phyloP scores from a whole-genome alignment of 2,888 invertebrate genomes.

The Philereme vetulata region DNA sequence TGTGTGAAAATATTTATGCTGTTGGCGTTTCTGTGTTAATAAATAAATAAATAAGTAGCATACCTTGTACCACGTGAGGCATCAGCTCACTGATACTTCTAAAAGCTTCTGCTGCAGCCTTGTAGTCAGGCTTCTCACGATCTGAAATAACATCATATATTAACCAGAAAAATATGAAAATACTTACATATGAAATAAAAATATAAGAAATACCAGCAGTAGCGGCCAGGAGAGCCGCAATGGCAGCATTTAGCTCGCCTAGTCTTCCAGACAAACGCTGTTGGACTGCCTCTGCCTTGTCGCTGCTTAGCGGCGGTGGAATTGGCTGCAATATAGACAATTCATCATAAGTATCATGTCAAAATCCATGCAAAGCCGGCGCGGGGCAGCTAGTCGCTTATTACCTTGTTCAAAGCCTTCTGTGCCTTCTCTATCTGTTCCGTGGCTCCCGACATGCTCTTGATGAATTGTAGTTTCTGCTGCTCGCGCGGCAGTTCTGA shows the following conservation, averaged over 20 bases:
- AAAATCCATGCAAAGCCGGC: too few species aligned
- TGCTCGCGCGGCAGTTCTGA: constrained; percentile 5
- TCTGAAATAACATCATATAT: constrained; percentile 34
- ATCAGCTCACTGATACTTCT: constrained; percentile 45
- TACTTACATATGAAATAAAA: too few species aligned
- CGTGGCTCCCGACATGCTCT: constrained; percentile 14
- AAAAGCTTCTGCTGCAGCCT: constrained; percentile 44
- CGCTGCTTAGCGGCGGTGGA: constrained; percentile 25
- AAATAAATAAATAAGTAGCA: too few species aligned
- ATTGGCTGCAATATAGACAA: constrained; percentile 27
- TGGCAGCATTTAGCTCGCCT: constrained; percentile 28
- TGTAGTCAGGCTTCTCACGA: constrained; percentile 46
- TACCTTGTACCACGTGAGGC: constrained; percentile 48
- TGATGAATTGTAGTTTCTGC: constrained; percentile 26
- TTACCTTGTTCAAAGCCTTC: constrained; percentile 24
- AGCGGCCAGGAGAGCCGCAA: constrained; percentile 44
- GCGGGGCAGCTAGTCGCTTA: too few species aligned
- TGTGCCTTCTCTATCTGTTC: constrained; percentile 22
- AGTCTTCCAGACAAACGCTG: constrained; percentile 15
- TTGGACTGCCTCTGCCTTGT: constrained; percentile 23
- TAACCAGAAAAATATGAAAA: too few species aligned
- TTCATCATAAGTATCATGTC: too few species aligned
- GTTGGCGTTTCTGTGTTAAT: too few species aligned
- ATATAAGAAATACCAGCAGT: constrained; percentile 37
- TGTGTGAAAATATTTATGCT: too few species aligned